Conservation (phyloP, 2,888 invertebrate species). For the Diarsia brunnea region DNA sequence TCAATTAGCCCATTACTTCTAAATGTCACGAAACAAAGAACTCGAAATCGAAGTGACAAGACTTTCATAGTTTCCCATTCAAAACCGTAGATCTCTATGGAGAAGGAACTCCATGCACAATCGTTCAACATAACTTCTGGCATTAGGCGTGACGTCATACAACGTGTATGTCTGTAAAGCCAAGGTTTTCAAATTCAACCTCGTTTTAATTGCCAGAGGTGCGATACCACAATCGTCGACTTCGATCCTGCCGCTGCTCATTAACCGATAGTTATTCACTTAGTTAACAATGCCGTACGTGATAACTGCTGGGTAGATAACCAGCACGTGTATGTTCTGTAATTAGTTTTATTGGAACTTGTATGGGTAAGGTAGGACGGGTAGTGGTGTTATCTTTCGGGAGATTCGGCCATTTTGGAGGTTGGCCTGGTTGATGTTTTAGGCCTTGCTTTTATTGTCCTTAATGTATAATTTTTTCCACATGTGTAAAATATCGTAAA, state of each 20-base stretch:
- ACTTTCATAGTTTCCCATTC: too few species aligned
- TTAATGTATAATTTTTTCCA: neutral
- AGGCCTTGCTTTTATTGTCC: neutral
- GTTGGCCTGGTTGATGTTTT: neutral
- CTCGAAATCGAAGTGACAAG: too few species aligned
- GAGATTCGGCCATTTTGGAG: neutral
- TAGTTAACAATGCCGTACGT: conserved; percentile 75
- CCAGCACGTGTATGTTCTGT: conserved; percentile 44
- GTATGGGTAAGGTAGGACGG: neutral
- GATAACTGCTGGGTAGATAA: conserved; percentile 63
- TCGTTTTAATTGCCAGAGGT: conserved; percentile 65
- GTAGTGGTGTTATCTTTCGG: conserved; percentile 5
- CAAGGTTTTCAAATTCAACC: conserved; percentile 57
- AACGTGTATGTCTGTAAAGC: neutral
- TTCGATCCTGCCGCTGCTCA: conserved; percentile 79
- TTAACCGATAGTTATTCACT: conserved; percentile 86
- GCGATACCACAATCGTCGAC: conserved; percentile 62
- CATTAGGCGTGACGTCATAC: neutral
- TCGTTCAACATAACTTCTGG: neutral
- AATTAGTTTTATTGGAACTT: conserved; percentile 52
- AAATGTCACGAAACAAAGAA: neutral
- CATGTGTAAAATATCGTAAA: neutral
- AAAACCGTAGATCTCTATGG: too few species aligned
- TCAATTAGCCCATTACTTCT: too few species aligned
- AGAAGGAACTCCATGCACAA: too few species aligned